Base-by-base conservation (phyloP, 2,113 vertebrate species). In the Rhipidura dahli region DNA sequence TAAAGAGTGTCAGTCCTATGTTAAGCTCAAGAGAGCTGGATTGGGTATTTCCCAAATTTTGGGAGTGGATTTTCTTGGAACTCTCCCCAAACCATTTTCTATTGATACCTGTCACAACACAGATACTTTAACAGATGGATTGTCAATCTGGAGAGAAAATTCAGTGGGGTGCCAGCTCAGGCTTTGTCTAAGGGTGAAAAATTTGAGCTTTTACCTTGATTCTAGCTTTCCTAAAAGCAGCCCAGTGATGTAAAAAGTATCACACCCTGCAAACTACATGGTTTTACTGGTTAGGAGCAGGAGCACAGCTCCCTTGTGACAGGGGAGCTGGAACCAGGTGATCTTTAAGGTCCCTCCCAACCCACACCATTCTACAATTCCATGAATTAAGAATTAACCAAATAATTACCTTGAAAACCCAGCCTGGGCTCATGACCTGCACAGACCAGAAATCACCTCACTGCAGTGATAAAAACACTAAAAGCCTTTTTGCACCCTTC, bases 81-180 rank as follows among this genome's bases (percentile, higher is more conserved):
- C 33, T 92, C 35, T 94, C 69, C 49, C 51, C n/a, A 54, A 37
- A 92, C 42, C 49, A 49, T 26, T 26, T 49, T 26, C 14, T n/a
- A 39, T 3, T 53, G 60, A 64, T 64, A 76, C 31, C 53, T 96
- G 91, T 91, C 89, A 87, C 63, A 91, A 82, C 56, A 89, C 35
- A 84, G 75, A 83, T 28, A 73, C 71, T 94, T 70, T 10, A 73
- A 54, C 86, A 92, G 83, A 93, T 82, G 80, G 51, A 63, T 15
- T 90, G 56, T 60, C 79, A 64, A 0, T 63, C 72, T 83, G 56
- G 22, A 75, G 28, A 69, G 8, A 61, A 49, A 94, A 92, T 86
- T 54, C 70, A 77, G 56, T 37, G 30, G 4, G 37, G 33, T 28
- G 47, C 56, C 54, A 44, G 33, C 33, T 51, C 10, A 3, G 44